Evolutionary conservation across 37 sponge, comb jelly and placozoan genomes (phyloP).

Genomic region (Bolinopsis microptera): DNA sequence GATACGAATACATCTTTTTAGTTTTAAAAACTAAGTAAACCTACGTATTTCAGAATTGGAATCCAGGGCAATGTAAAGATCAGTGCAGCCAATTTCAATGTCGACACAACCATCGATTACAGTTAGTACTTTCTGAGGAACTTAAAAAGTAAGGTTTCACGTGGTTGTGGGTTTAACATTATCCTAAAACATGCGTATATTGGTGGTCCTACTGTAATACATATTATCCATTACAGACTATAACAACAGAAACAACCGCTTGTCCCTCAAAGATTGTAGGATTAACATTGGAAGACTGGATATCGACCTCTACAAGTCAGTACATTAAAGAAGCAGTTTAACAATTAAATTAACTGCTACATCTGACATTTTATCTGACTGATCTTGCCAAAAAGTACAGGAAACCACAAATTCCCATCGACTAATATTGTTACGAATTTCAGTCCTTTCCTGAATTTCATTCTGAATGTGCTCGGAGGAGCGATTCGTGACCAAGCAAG

Average conservation of each 20-base stretch:
- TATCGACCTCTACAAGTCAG: conserved; percentile 1
- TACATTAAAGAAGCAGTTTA: no score
- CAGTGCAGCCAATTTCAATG: neutral
- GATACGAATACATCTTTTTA: no score
- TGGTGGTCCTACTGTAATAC: no score
- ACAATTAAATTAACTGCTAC: no score
- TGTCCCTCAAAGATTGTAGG: neutral
- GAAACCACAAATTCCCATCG: no score
- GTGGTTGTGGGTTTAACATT: neutral
- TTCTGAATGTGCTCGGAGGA: neutral
- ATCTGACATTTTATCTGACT: no score
- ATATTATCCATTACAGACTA: conserved; percentile 23
- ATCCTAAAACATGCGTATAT: no score
- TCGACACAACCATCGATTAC: neutral
- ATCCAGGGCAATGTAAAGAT: neutral
- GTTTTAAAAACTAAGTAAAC: neutral
- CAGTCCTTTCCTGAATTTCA: conserved; percentile 6
- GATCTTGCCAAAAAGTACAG: no score
- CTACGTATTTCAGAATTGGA: neutral
- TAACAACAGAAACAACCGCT: neutral
- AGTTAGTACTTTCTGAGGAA: neutral
- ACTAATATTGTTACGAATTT: no score
- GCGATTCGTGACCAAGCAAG: neutral
- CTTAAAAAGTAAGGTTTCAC: neutral
- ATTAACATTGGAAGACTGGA: neutral